Base-by-base conservation (phyloP, 2,888 invertebrate species). In the Drosophila lacicola region DNA sequence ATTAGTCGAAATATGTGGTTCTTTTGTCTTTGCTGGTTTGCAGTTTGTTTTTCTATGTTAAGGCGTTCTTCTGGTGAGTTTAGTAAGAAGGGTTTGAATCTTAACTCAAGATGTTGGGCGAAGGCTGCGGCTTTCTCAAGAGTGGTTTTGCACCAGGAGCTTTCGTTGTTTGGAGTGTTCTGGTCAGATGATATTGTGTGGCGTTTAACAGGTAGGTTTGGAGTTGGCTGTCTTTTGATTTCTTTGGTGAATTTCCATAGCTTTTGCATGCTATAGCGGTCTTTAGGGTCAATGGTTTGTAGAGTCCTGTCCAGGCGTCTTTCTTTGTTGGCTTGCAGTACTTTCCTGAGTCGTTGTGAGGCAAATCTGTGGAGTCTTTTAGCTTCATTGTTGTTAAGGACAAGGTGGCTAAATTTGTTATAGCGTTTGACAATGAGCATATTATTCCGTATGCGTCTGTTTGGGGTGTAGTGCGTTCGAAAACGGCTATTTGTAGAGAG, bases 101-200 rank as follows among this genome's bases (percentile, higher is more conserved):
- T 34, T 34, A 9, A 2, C n/a, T 56, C 56, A 2, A 56, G 29
- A 2, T 56, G 46, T 2, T 21, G 2, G 0, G 36, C 46, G n/a
- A 56, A 56, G 9, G 37, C 45, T 37, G 46, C 39, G 2, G 55
- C 46, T 21, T 56, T 56, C 14, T 56, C 55, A 1, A 10, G 4
- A 1, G 3, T n/a, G n/a, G 34, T 29, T 13, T 9, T 46, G 2
- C 34, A 37, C 56, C 56, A 37, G 21, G 17, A 17, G 17, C 17
- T 17, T 17, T 9, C 3, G 19, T 17, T 54, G 6, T 57, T 21
- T 34, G 8, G 1, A 9, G 8, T 34, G 34, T 6, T 8, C 9
- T 34, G 8, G 34, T 9, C 9, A 10, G 34, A 8, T 10, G 6
- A 34, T 3, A 34, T 34, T 8, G 3, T 42, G 53, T 9, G n/a